phyloP scores from a whole-genome alignment of 2,888 invertebrate species.

The Tiphia femorata region DNA sequence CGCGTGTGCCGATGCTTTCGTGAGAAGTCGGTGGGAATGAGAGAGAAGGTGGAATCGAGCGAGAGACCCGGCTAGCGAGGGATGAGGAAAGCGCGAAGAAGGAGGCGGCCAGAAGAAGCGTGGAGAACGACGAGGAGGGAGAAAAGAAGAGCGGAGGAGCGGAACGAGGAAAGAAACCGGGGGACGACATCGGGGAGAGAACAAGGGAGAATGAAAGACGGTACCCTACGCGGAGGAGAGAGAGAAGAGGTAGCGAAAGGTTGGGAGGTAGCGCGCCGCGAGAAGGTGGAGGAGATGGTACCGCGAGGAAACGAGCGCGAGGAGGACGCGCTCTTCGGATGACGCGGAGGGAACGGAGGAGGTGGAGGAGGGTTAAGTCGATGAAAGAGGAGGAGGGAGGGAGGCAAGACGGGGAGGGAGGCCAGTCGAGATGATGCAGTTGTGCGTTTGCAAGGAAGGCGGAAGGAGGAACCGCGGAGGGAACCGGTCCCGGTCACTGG shows the following conservation, averaged over 20 bases:
- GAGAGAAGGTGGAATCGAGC: constrained; percentile 3
- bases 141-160: constrained; percentile 16
- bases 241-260: constrained; percentile 17
- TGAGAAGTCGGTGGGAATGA: constrained; percentile 17
- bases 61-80: background rate
- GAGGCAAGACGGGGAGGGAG: constrained; percentile 35
- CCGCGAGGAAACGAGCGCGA: constrained; percentile 14
- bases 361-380: constrained; percentile 19
- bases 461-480: constrained; percentile 69
- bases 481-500: constrained; percentile 70
- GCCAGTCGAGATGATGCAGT: constrained; percentile 65
- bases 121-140: constrained; percentile 13
- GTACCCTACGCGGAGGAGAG: constrained; percentile 23
- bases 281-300: background rate
- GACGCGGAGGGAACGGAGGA: constrained; percentile 23
- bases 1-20: constrained; percentile 29
- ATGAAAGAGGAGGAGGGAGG: no score
- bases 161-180: constrained; percentile 13
- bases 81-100: constrained; percentile 20
- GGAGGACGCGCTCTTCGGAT: background rate
- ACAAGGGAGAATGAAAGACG: constrained; percentile 26
- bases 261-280: constrained; percentile 13
- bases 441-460: constrained; percentile 69
- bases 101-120: constrained; percentile 10
- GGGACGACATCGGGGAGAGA: constrained; percentile 21